Evolutionary conservation across 2,797 vertebrate species (phyloP).

Genomic region (Pteronotus mesoamericanus): DNA sequence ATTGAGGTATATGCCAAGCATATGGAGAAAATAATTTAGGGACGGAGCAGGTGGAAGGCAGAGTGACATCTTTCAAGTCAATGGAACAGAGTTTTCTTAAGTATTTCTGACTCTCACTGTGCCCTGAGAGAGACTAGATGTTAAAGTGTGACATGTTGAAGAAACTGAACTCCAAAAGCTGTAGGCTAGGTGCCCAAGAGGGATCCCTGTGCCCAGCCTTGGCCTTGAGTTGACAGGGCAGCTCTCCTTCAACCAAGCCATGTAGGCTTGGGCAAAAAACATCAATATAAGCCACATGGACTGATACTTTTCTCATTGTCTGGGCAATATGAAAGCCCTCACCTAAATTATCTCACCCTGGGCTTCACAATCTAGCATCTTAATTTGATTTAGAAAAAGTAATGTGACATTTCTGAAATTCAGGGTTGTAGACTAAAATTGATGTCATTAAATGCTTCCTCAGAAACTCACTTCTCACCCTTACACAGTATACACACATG

Average conservation of each 20-base stretch:
- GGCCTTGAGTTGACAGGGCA: background rate
- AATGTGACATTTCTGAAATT: constrained; percentile 28
- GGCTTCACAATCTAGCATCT: background rate
- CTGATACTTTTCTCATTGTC: background rate
- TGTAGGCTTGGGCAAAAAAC: background rate
- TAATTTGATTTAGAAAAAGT: constrained; percentile 39
- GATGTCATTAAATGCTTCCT: background rate
- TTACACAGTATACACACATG: background rate
- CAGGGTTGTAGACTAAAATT: background rate
- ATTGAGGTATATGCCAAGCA: background rate
- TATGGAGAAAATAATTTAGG: background rate
- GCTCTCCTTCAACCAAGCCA: background rate
- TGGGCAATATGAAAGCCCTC: background rate
- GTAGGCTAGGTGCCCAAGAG: background rate
- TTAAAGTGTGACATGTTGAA: background rate
- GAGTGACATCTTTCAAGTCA: constrained; percentile 15
- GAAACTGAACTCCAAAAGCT: background rate
- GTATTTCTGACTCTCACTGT: background rate
- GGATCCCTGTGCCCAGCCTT: background rate
- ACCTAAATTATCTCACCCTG: background rate
- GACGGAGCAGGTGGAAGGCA: background rate
- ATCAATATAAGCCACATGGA: background rate
- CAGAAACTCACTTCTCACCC: background rate
- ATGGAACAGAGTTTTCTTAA: background rate
- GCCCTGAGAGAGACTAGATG: background rate